phyloP scores from a whole-genome alignment of 2,113 vertebrate species.

The Telmatochromis sp. region DNA sequence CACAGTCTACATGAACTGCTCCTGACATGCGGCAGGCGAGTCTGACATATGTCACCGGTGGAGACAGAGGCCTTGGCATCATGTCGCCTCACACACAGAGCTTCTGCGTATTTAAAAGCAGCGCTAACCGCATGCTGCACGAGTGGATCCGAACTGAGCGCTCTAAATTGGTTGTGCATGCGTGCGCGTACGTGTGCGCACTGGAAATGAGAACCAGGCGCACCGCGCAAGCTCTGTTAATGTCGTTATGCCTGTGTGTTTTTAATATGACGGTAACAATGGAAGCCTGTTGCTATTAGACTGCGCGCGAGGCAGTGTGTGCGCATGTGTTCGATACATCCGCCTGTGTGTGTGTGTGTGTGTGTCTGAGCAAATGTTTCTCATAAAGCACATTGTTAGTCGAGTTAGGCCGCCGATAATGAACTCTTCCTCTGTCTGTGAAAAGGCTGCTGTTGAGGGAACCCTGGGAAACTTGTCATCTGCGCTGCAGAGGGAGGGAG shows the following conservation, averaged over 20 bases:
- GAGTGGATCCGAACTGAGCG: conserved; percentile 42
- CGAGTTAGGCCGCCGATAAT: conserved; percentile 38
- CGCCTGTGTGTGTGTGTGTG: background rate
- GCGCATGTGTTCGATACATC: conserved; percentile 19
- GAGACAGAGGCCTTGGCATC: conserved; percentile 61
- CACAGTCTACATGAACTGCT: conserved; percentile 56
- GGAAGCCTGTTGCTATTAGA: conserved; percentile 65
- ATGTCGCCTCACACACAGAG: conserved; percentile 52
- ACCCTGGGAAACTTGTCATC: conserved; percentile 43
- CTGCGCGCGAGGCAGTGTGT: conserved; percentile 14
- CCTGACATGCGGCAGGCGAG: conserved; percentile 57
- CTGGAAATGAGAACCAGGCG: conserved; percentile 74
- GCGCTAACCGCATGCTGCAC: conserved; percentile 63
- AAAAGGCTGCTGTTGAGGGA: conserved; percentile 54
- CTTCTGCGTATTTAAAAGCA: conserved; percentile 55
- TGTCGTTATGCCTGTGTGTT: conserved; percentile 64
- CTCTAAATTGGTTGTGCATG: conserved; percentile 27
- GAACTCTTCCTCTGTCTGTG: conserved; percentile 54
- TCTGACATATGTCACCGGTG: conserved; percentile 64
- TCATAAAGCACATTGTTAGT: conserved; percentile 55
- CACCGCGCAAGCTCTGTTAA: conserved; percentile 49
- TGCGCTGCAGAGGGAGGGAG: background rate
- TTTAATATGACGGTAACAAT: conserved; percentile 68
- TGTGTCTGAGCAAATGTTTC: conserved; percentile 50
- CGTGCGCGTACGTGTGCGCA: background rate